These are phyloP conservation scores for Drosophila quinaria DNA, from an alignment of 2,888 invertebrate species.

Conservation along the genomic window DNA sequence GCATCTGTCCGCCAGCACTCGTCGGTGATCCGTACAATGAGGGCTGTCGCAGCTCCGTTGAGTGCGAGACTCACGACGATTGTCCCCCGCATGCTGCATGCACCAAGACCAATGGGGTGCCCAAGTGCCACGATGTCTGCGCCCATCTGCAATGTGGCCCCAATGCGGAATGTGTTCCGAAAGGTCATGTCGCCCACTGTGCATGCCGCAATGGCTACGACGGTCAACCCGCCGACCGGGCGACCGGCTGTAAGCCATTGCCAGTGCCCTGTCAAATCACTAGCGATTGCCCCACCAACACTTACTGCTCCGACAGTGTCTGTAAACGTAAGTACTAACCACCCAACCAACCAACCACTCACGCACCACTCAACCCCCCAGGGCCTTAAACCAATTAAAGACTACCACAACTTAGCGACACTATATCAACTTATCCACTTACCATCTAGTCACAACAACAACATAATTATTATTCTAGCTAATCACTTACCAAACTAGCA, in stretches of 20 bases:
- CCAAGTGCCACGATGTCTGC: constrained; percentile 94
- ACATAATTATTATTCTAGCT: constrained; percentile 36
- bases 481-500: constrained; percentile 68
- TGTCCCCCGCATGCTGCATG: constrained; percentile 94
- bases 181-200: constrained; percentile 92
- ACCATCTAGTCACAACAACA: constrained; percentile 29
- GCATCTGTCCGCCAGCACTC: constrained; percentile 91
- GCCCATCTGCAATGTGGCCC: constrained; percentile 91
- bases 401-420: constrained; percentile 45
- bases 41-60: constrained; percentile 93
- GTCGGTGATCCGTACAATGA: constrained; percentile 94
- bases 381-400: constrained; percentile 25
- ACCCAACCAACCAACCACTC: constrained; percentile 30
- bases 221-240: constrained; percentile 90
- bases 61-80: constrained; percentile 92
- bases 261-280: constrained; percentile 90
- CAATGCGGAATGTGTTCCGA: constrained; percentile 93
- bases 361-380: constrained; percentile 44
- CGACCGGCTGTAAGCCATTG: constrained; percentile 91
- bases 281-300: constrained; percentile 91
- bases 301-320: constrained; percentile 92
- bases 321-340: constrained; percentile 91
- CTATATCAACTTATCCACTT: constrained; percentile 17
- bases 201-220: constrained; percentile 92
- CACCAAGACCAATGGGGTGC: constrained; percentile 89